Percentiles rank a stretch among this genome's conserved stretches.
phyloP scores from a whole-genome alignment of 2,797 vertebrate species.

The Falco biarmicus region DNA sequence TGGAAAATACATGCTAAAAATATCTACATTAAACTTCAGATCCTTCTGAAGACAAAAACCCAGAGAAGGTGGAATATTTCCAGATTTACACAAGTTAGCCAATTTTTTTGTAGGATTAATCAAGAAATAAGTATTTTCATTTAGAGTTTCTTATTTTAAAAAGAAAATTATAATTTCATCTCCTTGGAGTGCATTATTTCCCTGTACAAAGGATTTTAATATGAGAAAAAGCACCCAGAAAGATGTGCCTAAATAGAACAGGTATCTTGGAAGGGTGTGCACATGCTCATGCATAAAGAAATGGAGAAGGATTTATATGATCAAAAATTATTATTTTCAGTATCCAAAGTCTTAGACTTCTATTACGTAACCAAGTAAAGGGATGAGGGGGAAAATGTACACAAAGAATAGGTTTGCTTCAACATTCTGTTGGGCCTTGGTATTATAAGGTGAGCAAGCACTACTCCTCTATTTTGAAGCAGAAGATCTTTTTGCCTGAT shows the following conservation, averaged over 20 bases:
- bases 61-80: neutral
- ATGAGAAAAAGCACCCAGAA: neutral
- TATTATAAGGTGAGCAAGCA: neutral
- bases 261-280: neutral
- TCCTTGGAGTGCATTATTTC: neutral
- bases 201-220: neutral
- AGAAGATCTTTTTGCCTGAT: neutral
- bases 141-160: neutral
- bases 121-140: neutral
- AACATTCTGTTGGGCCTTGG: neutral
- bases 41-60: neutral
- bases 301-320: neutral
- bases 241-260: neutral
- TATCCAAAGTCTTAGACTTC: neutral
- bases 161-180: neutral
- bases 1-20: neutral
- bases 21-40: neutral
- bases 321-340: constrained; percentile 1
- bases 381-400: neutral
- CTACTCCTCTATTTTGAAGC: neutral
- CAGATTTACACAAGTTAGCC: neutral
- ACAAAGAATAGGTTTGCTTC: neutral
- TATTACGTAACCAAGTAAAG: neutral
- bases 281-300: neutral
- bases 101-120: neutral